These are phyloP conservation scores for Neodiprion pinetum DNA, from an alignment of 1,140 invertebrate species.

Conservation along the genomic window DNA sequence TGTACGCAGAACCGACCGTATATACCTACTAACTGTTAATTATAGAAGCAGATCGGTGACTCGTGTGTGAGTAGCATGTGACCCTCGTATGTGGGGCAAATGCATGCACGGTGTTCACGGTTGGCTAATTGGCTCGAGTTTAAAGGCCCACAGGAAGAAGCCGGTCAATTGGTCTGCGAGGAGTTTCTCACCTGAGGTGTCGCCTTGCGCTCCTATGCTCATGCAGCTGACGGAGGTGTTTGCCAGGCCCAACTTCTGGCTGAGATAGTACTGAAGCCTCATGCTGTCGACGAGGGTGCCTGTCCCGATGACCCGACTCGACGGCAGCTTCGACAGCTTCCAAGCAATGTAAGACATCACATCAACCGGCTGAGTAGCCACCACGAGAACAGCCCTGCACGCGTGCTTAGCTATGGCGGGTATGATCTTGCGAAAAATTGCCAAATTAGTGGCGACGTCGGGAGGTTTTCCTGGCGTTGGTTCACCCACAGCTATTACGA, in stretches of 20 bases:
- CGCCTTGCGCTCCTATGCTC: slow-evolving; percentile 71
- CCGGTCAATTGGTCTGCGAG: background rate
- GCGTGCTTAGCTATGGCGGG: slow-evolving; percentile 66
- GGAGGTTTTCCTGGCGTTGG: slow-evolving; percentile 30
- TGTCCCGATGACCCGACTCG: slow-evolving; percentile 68
- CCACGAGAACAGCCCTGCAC: slow-evolving; percentile 64
- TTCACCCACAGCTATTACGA: slow-evolving; percentile 45
- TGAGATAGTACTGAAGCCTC: slow-evolving; percentile 68
- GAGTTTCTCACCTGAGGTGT: slow-evolving; percentile 61
- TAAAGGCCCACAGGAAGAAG: background rate
- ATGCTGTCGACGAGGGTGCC: slow-evolving; percentile 70
- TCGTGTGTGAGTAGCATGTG: too few relatives aligned
- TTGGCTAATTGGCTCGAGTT: background rate
- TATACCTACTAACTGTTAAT: too few relatives aligned
- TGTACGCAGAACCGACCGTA: too few relatives aligned
- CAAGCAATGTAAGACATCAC: slow-evolving; percentile 72
- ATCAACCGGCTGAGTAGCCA: slow-evolving; percentile 70
- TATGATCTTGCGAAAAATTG: slow-evolving; percentile 68
- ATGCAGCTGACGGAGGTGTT: slow-evolving; percentile 66
- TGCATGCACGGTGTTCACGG: background rate
- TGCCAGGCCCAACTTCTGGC: slow-evolving; percentile 65
- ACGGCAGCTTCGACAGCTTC: slow-evolving; percentile 71
- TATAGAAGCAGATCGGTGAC: too few relatives aligned
- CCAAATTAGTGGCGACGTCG: slow-evolving; percentile 65
- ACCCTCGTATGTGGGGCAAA: background rate